Evolutionary conservation across 2,888 invertebrate species (phyloP).

Genomic region (Trissolcus brochymenae): DNA sequence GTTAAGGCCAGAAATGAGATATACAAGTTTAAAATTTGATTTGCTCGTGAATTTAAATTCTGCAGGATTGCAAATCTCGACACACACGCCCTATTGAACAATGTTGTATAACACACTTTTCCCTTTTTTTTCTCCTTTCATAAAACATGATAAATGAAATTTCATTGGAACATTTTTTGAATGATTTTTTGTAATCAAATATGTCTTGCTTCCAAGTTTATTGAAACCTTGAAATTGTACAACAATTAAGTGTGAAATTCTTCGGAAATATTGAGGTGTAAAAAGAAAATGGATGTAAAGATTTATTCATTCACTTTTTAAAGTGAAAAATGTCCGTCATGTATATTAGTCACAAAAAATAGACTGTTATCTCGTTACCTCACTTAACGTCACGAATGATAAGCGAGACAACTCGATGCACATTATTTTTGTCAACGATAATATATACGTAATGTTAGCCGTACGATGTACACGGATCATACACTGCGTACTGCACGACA

Average conservation of each 20-base stretch:
- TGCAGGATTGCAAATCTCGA: not conserved
- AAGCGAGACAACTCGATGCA: conserved; percentile 13
- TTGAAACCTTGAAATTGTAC: too few species aligned
- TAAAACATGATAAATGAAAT: too few species aligned
- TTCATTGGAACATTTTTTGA: too few species aligned
- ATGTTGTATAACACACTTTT: too few species aligned
- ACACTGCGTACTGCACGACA: not conserved
- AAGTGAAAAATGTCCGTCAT: conserved; percentile 7
- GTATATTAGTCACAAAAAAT: not conserved
- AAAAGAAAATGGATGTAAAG: not conserved
- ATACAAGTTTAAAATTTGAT: not conserved
- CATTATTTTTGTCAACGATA: conserved; percentile 16
- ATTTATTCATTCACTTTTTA: not conserved
- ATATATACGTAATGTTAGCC: conserved; percentile 1
- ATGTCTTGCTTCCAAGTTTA: too few species aligned
- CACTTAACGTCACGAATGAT: conserved; percentile 15
- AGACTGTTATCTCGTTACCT: conserved; percentile 11
- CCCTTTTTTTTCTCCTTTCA: too few species aligned
- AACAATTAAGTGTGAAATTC: too few species aligned
- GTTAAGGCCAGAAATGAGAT: not conserved
- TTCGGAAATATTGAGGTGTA: not conserved
- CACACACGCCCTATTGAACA: too few species aligned
- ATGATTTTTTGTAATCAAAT: too few species aligned
- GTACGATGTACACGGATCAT: conserved; percentile 4
- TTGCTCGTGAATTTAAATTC: not conserved